Percentiles rank a stretch among this genome's conserved stretches.
phyloP scores from a whole-genome alignment of 1,140 invertebrate genomes.

The Papilio helenus region DNA sequence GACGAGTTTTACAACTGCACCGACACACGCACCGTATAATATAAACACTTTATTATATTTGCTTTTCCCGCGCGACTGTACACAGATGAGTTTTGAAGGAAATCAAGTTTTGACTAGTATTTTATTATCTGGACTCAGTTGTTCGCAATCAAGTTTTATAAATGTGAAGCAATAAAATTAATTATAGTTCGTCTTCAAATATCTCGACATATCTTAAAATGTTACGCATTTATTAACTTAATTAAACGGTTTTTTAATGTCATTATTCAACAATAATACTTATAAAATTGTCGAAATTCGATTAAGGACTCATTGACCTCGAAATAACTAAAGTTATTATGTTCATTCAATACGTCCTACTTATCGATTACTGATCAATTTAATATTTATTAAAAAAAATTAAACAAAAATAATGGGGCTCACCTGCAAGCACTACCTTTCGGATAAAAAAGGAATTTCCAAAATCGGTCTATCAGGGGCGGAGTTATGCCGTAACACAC shows the following conservation, averaged over 20 bases:
- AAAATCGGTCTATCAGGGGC: too few relatives aligned
- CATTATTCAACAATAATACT: not conserved
- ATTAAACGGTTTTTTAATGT: slow-evolving; percentile 7
- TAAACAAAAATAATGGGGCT: too few relatives aligned
- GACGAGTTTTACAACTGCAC: slow-evolving; percentile 70
- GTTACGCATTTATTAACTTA: not conserved
- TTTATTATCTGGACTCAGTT: slow-evolving; percentile 50
- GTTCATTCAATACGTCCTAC: too few relatives aligned
- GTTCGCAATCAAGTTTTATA: slow-evolving; percentile 42
- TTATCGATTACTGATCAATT: too few relatives aligned
- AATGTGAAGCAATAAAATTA: slow-evolving; percentile 29
- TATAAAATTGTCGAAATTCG: too few relatives aligned
- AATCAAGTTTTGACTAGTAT: slow-evolving; percentile 51
- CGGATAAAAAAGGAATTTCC: too few relatives aligned
- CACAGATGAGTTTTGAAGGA: slow-evolving; percentile 50
- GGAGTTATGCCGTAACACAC: too few relatives aligned
- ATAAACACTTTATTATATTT: slow-evolving; percentile 71
- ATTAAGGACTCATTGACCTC: too few relatives aligned
- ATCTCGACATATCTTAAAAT: slow-evolving; percentile 17
- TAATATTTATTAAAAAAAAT: too few relatives aligned
- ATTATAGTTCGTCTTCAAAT: slow-evolving; percentile 20
- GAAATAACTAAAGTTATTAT: too few relatives aligned
- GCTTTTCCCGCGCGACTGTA: slow-evolving; percentile 53
- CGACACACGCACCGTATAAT: slow-evolving; percentile 66
- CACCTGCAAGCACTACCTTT: too few relatives aligned